phyloP scores from a whole-genome alignment of 2,113 vertebrate species.

The Salvelinus namaycush region DNA sequence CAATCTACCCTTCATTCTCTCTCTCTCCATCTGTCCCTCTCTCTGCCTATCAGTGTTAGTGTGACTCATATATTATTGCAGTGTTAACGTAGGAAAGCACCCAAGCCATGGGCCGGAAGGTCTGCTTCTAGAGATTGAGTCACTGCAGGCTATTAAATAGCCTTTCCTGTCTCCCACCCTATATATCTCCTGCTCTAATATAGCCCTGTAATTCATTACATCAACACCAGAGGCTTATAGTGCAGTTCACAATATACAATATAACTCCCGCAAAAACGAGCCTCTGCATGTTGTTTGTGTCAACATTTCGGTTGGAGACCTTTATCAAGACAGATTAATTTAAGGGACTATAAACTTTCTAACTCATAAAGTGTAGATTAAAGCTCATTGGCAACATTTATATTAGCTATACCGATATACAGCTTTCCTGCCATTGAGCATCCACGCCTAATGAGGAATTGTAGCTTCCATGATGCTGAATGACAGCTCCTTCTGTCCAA shows the following conservation, averaged over 20 bases:
- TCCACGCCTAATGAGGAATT: no score
- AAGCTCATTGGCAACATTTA: no score
- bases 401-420: no score
- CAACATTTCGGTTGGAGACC: no score
- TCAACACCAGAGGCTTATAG: background rate
- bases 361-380: no score
- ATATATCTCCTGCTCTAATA: conserved; percentile 9
- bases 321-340: no score
- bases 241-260: background rate
- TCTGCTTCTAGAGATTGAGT: conserved; percentile 82
- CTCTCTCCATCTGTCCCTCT: conserved; percentile 39
- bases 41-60: conserved; percentile 51
- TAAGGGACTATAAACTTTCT: no score
- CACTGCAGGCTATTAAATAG: conserved; percentile 58
- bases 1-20: background rate
- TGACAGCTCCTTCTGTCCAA: no score
- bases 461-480: no score
- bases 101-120: conserved; percentile 73
- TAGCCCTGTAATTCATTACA: background rate
- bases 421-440: no score
- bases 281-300: no score
- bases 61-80: conserved; percentile 77
- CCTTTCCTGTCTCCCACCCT: conserved; percentile 63
- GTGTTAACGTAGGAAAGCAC: conserved; percentile 60
- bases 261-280: no score